A percentile compares a stretch with the other conserved stretches of the same genome.
phyloP scores from a whole-genome alignment of 2,797 vertebrate species.

The Diglossa cyanea region DNA sequence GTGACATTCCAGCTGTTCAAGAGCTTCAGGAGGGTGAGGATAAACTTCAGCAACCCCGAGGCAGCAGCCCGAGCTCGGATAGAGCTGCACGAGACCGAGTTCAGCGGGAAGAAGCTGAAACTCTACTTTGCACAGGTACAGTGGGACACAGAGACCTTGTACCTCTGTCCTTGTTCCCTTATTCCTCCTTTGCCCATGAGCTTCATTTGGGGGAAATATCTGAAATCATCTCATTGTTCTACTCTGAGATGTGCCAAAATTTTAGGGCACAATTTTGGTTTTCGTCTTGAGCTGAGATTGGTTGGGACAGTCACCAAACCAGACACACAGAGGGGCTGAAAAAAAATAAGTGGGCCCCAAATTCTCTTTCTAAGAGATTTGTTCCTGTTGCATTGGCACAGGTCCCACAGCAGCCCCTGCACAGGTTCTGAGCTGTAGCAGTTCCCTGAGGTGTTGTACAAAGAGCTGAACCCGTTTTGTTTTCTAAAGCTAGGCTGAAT shows the following conservation, averaged over 20 bases:
- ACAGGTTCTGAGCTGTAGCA: not conserved
- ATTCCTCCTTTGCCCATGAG: rapidly evolving
- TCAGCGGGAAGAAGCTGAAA: slow-evolving; percentile 91
- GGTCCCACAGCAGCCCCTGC: not conserved
- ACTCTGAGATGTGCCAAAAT: rapidly evolving
- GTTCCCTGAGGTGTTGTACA: not conserved
- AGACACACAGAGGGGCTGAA: not conserved
- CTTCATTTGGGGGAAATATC: not conserved
- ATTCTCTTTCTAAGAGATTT: not conserved
- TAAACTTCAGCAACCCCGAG: slow-evolving; percentile 95
- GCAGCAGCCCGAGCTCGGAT: slow-evolving; percentile 91
- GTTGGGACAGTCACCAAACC: not conserved
- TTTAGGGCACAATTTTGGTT: not conserved
- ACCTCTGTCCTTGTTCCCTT: not conserved
- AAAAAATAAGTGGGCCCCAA: not conserved
- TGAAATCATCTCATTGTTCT: not conserved
- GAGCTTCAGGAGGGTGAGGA: slow-evolving; percentile 94
- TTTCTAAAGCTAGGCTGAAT: not conserved
- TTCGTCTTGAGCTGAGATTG: not conserved
- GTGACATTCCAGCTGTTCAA: slow-evolving; percentile 94
- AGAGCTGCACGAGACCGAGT: slow-evolving; percentile 92
- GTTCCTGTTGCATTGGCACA: not conserved
- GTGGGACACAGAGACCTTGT: rapidly evolving
- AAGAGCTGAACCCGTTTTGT: not conserved
- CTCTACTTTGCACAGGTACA: slow-evolving; percentile 95